Evolutionary conservation across 2,797 vertebrate genomes (phyloP).

Genomic region (Enteromius afrohamiltoni): DNA sequence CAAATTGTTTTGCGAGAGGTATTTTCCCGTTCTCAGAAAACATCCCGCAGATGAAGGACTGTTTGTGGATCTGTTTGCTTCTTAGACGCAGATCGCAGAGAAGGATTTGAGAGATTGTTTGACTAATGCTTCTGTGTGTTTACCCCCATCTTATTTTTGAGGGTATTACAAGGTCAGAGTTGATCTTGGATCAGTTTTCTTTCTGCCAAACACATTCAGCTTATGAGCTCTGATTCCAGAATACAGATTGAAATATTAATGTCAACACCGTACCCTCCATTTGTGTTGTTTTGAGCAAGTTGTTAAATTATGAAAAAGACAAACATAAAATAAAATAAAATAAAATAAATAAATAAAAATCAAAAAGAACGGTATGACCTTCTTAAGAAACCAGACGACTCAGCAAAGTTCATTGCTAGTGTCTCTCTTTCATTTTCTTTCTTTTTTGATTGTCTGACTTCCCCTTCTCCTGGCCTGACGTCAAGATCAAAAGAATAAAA

Average conservation of each 20-base stretch:
- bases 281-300: not conserved
- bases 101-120: not conserved
- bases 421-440: conserved; percentile 11
- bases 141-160: not conserved
- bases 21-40: conserved; percentile 46
- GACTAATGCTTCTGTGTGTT: not conserved
- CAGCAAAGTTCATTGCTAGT: conserved; percentile 42
- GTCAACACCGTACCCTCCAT: not conserved
- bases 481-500: conserved; percentile 59
- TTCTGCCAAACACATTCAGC: not conserved
- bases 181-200: not conserved
- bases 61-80: conserved; percentile 6
- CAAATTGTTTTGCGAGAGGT: conserved; percentile 38
- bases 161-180: not conserved
- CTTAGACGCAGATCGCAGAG: not conserved
- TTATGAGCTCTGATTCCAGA: not conserved
- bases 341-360: not conserved
- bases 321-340: too few species aligned
- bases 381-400: conserved; percentile 47
- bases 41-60: not conserved
- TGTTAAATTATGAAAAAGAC: not conserved
- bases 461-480: conserved; percentile 60
- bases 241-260: not conserved
- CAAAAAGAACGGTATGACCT: not conserved
- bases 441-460: conserved; percentile 43